These are phyloP conservation scores for Alexandromys fortis DNA, from an alignment of 2,113 vertebrate genomes.

Conservation along the genomic window DNA sequence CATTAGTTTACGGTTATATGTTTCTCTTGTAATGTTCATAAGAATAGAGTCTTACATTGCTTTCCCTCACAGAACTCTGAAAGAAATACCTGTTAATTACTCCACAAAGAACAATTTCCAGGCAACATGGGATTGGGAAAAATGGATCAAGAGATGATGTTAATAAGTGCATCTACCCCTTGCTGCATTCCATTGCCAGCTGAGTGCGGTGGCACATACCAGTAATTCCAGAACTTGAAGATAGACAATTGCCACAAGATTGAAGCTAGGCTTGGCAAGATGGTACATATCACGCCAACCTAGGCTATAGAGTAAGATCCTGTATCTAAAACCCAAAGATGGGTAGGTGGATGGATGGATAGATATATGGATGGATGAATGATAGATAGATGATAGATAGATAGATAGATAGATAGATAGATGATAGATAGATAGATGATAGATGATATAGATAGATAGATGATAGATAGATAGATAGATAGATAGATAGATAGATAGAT, in stretches of 20 bases:
- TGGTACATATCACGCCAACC: not conserved
- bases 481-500: not conserved
- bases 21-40: slow-evolving; percentile 70
- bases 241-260: not conserved
- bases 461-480: no score
- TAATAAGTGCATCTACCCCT: not conserved
- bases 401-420: not conserved
- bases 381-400: no score
- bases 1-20: slow-evolving; percentile 77
- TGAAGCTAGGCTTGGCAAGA: not conserved
- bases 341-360: no score
- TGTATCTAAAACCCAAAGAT: not conserved
- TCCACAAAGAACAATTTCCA: slow-evolving; percentile 28
- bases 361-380: no score
- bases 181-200: not conserved
- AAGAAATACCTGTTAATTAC: slow-evolving; percentile 46
- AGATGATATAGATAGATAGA: not conserved
- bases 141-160: not conserved
- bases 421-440: not conserved
- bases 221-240: not conserved
- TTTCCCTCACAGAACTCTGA: slow-evolving; percentile 63
- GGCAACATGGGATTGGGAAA: not conserved
- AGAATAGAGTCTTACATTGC: slow-evolving; percentile 68
- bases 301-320: not conserved
- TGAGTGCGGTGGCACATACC: not conserved